Evolutionary conservation across 1,140 invertebrate genomes (phyloP).

Genomic region (Ridgeia piscesae): DNA sequence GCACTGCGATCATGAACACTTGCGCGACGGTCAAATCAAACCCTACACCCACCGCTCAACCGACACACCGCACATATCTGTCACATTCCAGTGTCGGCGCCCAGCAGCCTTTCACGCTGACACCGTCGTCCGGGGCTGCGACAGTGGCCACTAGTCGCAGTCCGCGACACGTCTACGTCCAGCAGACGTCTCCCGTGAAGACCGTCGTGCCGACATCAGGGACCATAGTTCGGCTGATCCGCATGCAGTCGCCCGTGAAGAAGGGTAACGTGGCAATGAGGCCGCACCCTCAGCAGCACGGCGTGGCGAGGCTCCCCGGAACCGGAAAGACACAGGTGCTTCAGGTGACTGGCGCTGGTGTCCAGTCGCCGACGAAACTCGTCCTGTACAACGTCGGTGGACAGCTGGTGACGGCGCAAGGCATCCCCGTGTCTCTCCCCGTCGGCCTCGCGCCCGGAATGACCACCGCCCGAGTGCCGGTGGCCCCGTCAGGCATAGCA

Average conservation of each 20-base stretch:
- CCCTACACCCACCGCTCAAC: background rate
- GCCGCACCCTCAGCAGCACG: background rate
- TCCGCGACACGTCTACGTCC: background rate
- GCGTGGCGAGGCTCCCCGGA: too few species aligned
- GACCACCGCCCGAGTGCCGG: background rate
- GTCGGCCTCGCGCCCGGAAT: background rate
- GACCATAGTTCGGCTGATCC: background rate
- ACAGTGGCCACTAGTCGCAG: background rate
- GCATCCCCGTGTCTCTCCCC: slow-evolving; percentile 35
- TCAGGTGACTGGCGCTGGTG: background rate
- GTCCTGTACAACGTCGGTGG: slow-evolving; percentile 37
- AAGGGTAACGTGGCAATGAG: slow-evolving; percentile 7
- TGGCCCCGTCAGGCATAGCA: background rate
- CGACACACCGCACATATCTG: background rate
- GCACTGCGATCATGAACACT: background rate
- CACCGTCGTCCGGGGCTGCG: background rate
- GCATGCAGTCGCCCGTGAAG: background rate
- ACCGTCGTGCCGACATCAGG: background rate
- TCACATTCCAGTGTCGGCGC: background rate
- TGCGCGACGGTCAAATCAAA: background rate
- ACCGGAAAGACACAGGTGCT: background rate
- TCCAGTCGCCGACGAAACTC: slow-evolving; percentile 19
- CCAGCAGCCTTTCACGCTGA: background rate
- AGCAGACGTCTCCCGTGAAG: background rate
- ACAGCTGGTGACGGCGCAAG: slow-evolving; percentile 36